Percentiles rank a stretch among this genome's conserved stretches.
phyloP scores from a whole-genome alignment of 2,888 invertebrate genomes.

The Notodonta ziczac region DNA sequence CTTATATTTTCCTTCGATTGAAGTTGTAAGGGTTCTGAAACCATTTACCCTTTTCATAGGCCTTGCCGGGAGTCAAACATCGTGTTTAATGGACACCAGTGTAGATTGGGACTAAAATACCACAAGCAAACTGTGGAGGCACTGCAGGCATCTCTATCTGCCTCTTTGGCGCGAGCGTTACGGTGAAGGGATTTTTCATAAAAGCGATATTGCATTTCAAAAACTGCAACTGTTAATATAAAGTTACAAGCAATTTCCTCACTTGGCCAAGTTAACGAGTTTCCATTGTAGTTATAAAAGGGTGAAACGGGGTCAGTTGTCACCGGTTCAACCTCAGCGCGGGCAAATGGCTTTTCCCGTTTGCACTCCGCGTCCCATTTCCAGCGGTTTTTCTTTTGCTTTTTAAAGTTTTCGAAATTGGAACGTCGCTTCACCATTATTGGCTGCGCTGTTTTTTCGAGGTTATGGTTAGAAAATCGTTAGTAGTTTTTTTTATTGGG shows the following conservation, averaged over 20 bases:
- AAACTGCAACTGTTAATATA: slow-evolving; percentile 11
- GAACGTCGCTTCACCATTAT: slow-evolving; percentile 35
- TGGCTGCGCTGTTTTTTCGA: slow-evolving; percentile 26
- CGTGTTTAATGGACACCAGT: no score
- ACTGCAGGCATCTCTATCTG: no score
- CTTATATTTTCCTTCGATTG: no score
- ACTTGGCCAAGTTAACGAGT: slow-evolving; percentile 53
- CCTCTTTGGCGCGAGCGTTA: no score
- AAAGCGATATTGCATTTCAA: not conserved
- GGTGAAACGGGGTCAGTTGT: slow-evolving; percentile 61
- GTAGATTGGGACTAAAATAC: no score
- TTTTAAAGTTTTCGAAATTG: slow-evolving; percentile 43
- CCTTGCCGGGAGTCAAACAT: no score
- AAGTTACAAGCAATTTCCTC: slow-evolving; percentile 35
- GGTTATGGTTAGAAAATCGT: slow-evolving; percentile 18
- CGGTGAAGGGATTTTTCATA: no score
- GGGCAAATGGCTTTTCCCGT: slow-evolving; percentile 63
- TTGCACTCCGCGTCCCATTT: slow-evolving; percentile 40
- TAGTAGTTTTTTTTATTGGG: slow-evolving; percentile 17
- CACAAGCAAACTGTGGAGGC: no score
- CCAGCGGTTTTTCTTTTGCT: slow-evolving; percentile 13
- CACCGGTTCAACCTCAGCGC: slow-evolving; percentile 43
- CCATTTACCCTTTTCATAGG: no score
- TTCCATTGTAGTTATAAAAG: slow-evolving; percentile 60
- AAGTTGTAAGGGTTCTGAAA: no score